These are phyloP conservation scores for Taxidea taxus DNA, from an alignment of 2,113 vertebrate genomes.

Conservation along the genomic window DNA sequence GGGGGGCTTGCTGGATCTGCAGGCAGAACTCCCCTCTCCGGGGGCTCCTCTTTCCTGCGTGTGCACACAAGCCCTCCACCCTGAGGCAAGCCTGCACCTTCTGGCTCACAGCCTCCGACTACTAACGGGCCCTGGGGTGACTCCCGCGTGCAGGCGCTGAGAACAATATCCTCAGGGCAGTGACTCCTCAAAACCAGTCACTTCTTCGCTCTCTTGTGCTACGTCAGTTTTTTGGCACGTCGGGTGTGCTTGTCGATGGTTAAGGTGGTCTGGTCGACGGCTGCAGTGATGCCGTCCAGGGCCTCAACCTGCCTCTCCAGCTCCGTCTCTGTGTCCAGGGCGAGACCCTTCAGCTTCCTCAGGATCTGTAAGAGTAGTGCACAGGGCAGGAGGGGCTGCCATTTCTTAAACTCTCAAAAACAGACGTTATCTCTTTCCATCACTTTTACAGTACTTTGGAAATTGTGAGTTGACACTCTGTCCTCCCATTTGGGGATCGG, in stretches of 20 bases:
- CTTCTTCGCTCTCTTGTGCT: not conserved
- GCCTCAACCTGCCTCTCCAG: conserved; percentile 93
- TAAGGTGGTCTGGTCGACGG: conserved; percentile 86
- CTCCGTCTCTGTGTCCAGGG: conserved; percentile 91
- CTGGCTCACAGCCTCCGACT: not conserved
- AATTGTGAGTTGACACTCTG: not conserved
- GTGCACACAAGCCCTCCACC: not conserved
- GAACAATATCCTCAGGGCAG: not conserved
- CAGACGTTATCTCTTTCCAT: accelerated
- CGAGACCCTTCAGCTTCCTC: conserved; percentile 91
- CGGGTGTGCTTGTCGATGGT: conserved; percentile 89
- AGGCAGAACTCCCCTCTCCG: not conserved
- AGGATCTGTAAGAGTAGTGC: conserved; percentile 87
- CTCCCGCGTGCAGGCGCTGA: not conserved
- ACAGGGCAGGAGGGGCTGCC: not conserved
- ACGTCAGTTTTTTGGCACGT: conserved; percentile 89
- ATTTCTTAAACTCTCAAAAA: not conserved
- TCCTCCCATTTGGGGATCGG: not conserved
- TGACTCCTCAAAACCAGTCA: not conserved
- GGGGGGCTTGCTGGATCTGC: not conserved
- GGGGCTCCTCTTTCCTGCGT: not conserved
- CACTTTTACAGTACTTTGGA: not conserved
- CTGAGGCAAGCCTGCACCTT: not conserved
- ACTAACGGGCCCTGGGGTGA: accelerated
- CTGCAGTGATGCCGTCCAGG: conserved; percentile 86